Evolutionary conservation across 2,888 invertebrate genomes (phyloP).

Genomic region (Coecobrya sp.): DNA sequence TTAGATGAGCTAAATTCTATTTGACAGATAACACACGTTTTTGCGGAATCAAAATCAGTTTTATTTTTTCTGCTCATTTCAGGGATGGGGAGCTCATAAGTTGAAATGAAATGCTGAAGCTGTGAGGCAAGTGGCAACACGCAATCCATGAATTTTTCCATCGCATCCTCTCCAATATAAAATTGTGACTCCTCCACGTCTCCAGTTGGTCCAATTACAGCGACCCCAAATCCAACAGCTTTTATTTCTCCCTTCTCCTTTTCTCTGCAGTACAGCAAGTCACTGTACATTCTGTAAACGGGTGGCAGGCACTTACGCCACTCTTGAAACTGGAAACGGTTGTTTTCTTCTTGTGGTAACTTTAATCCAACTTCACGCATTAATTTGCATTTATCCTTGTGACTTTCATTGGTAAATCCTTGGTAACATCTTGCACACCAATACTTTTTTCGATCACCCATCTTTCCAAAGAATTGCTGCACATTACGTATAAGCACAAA

Average conservation of each 20-base stretch:
- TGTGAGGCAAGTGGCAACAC: neutral
- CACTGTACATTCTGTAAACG: neutral
- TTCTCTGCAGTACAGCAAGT: neutral
- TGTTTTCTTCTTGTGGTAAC: neutral
- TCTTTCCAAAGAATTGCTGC: neutral
- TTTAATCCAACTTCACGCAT: neutral
- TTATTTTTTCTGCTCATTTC: neutral
- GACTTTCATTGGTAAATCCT: neutral
- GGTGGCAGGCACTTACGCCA: neutral
- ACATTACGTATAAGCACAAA: neutral
- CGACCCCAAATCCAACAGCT: neutral
- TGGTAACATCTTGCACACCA: neutral
- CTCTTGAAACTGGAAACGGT: neutral
- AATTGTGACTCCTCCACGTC: neutral
- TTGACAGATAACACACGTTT: neutral
- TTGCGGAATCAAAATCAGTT: neutral
- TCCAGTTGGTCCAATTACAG: neutral
- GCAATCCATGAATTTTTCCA: neutral
- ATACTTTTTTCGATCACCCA: neutral
- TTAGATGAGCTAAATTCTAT: neutral
- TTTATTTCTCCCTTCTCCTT: neutral
- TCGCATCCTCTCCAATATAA: neutral
- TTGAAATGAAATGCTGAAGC: too few species aligned
- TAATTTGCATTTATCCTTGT: neutral
- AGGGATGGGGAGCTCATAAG: neutral